These are phyloP conservation scores for Oryctolagus cuniculus DNA, from an alignment of 2,113 vertebrate species.

Conservation along the genomic window DNA sequence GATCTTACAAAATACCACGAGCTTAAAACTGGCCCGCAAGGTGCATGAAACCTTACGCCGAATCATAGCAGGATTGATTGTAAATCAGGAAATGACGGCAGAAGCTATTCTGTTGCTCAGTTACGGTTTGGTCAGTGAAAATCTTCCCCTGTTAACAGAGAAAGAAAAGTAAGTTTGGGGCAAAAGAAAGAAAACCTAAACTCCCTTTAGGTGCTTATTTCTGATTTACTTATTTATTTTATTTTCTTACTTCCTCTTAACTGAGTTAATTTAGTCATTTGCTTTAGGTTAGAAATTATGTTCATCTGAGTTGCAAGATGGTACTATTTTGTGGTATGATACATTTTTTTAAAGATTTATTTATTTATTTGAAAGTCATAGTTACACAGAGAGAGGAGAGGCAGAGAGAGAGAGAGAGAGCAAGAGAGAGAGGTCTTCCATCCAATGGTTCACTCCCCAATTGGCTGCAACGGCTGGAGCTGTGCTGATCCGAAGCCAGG, in stretches of 20 bases:
- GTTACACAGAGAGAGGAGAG: too few species aligned
- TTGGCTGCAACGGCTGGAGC: too few species aligned
- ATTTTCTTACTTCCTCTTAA: not conserved
- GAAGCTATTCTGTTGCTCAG: conserved; percentile 94
- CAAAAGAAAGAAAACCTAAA: not conserved
- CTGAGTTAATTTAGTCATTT: conserved; percentile 1
- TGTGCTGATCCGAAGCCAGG: too few species aligned
- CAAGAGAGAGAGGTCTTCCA: too few species aligned
- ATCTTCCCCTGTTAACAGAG: conserved; percentile 94
- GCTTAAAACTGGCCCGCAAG: conserved; percentile 94
- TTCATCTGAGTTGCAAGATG: not conserved
- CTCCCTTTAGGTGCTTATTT: not conserved
- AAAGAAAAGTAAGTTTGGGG: conserved; percentile 92
- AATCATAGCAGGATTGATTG: conserved; percentile 92
- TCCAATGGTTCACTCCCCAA: too few species aligned
- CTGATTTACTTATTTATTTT: not conserved
- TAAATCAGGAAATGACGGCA: conserved; percentile 91
- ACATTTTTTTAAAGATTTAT: too few species aligned
- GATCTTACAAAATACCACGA: conserved; percentile 94
- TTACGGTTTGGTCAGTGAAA: conserved; percentile 96
- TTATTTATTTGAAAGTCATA: too few species aligned
- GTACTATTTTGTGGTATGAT: not conserved
- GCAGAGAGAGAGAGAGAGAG: too few species aligned
- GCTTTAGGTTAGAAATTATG: not conserved
- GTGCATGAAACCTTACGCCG: conserved; percentile 93